These are phyloP conservation scores for Pentamera pediparva DNA, from an alignment of 53 echinoderm and acorn worm species.

Conservation along the genomic window DNA sequence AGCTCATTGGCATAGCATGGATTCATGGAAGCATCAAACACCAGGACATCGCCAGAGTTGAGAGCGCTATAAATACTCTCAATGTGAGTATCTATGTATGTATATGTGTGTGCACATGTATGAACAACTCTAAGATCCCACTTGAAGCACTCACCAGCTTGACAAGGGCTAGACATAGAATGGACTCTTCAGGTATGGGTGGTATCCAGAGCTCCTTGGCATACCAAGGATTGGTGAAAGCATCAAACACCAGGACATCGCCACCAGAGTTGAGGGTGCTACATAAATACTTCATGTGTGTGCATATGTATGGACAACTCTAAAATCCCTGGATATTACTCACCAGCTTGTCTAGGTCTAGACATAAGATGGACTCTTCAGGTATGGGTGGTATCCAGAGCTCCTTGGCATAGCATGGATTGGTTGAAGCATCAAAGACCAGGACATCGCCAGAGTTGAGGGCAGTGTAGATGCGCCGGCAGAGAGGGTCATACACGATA, in stretches of 20 bases:
- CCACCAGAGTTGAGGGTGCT: slow-evolving; percentile 74
- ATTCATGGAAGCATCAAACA: slow-evolving; percentile 77
- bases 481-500: slow-evolving; percentile 79
- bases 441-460: slow-evolving; percentile 81
- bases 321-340: no score
- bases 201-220: slow-evolving; percentile 79
- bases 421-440: slow-evolving; percentile 74
- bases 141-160: slow-evolving; percentile 83
- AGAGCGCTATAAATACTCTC: slow-evolving; percentile 81
- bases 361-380: slow-evolving; percentile 71
- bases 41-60: slow-evolving; percentile 75
- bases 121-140: no score
- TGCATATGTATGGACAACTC: no score
- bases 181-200: slow-evolving; percentile 63
- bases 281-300: no score
- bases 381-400: slow-evolving; percentile 69
- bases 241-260: slow-evolving; percentile 81
- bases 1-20: slow-evolving; percentile 77
- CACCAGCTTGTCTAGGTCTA: slow-evolving; percentile 75
- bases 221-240: slow-evolving; percentile 78
- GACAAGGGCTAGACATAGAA: slow-evolving; percentile 66
- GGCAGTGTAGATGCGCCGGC: slow-evolving; percentile 70
- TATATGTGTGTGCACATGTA: no score
- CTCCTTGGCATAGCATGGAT: slow-evolving; percentile 78
- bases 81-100: no score